phyloP scores from a whole-genome alignment of 53 echinoderm and acorn worm species.

The Mesocentrotus franciscanus region DNA sequence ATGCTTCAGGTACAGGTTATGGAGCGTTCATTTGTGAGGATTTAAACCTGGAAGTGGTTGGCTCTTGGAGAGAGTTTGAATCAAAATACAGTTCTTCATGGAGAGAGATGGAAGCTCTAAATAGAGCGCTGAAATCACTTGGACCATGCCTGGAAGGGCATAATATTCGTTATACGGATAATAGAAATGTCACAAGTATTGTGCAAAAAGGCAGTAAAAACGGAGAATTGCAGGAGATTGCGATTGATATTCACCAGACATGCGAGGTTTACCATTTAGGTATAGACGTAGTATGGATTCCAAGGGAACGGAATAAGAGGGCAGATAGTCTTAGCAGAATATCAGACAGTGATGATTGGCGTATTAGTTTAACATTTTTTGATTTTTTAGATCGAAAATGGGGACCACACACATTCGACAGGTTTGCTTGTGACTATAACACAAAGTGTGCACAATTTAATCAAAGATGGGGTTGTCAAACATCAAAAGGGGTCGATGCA shows the following conservation, averaged over 20 bases:
- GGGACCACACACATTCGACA: too few species aligned
- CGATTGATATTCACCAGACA: slow-evolving; percentile 5
- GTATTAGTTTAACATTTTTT: too few species aligned
- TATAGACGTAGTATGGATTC: slow-evolving; percentile 48
- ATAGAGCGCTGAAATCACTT: background rate
- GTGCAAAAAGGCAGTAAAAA: slow-evolving; percentile 65
- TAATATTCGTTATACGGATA: slow-evolving; percentile 44
- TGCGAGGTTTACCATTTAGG: slow-evolving; percentile 14
- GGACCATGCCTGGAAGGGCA: background rate
- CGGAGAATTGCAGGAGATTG: slow-evolving; percentile 37
- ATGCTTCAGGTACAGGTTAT: slow-evolving; percentile 55
- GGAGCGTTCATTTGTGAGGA: slow-evolving; percentile 33
- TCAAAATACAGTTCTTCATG: slow-evolving; percentile 58
- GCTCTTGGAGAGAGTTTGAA: background rate
- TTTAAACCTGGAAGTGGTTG: too few species aligned
- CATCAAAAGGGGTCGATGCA: too few species aligned
- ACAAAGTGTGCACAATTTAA: too few species aligned
- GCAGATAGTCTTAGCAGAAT: slow-evolving; percentile 62
- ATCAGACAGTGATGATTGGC: slow-evolving; percentile 58
- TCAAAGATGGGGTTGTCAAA: too few species aligned
- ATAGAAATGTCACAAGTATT: slow-evolving; percentile 50
- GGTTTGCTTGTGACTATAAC: too few species aligned
- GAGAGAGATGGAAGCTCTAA: slow-evolving; percentile 69
- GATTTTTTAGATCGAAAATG: too few species aligned
- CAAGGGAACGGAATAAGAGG: slow-evolving; percentile 36